Evolutionary conservation across 2,888 invertebrate species (phyloP), one percentile per base, ranked within the genome.

Genomic region (Geophilus truncorum): DNA sequence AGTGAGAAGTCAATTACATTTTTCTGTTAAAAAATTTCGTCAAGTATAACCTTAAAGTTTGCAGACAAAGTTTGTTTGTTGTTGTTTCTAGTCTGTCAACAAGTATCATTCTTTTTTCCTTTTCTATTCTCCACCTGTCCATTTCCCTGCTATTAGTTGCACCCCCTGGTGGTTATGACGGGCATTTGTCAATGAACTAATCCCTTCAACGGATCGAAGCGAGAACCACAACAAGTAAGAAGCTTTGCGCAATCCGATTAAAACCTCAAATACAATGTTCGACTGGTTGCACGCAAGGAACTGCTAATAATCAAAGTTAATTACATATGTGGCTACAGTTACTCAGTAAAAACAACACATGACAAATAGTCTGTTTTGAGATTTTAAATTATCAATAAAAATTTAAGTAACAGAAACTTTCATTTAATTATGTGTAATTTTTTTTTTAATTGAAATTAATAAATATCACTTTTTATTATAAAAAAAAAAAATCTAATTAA

Each of bases 151-250:
- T n/a, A n/a, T 40, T 18, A 75, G 80, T 30, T 80, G 70, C 62
- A 36, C 76, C 21, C 70, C 80, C 34, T 62, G 80, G n/a, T 36
- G 80, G 18, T 36, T 51, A 5, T 80, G 75, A 70, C 62, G 80
- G 76, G 40, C 76, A 25, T 40, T 62, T 36, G 75, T 80, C 25
- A 76, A 62, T 62, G 62, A 57, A 21, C 57, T 57, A 57, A 57
- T 57, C 57, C 57, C 57, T n/a, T 57, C 57, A 57, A 57, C 57
- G 57, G 57, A 57, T 57, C 57, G 23, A 57, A 57, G 9, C 21
- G 57, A 57, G 40, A 57, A 57, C 57, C 57, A 57, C 57, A 57
- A 57, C 57, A 57, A 57, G 15, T 57, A 57, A 57, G 57, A 57
- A 57, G 57, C 57, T 57, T 57, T 57, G 18, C 9, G 21, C 57